Percentiles rank a stretch among this genome's conserved stretches.
Conservation (phyloP, 2,113 vertebrate genomes). For the Pteronura brasiliensis region DNA sequence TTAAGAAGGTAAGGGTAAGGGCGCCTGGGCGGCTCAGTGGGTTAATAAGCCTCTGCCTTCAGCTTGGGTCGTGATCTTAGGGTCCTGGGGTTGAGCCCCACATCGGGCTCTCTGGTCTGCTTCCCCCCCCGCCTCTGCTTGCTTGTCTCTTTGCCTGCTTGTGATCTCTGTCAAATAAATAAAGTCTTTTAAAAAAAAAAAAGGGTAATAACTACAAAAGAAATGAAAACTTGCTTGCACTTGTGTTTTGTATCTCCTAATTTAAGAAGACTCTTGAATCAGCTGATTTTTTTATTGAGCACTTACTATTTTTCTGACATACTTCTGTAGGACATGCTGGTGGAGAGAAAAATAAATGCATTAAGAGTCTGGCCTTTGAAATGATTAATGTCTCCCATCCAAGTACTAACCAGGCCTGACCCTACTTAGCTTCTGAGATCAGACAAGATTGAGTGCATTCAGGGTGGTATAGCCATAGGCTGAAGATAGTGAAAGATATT, state of each 20-base stretch:
- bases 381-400: background rate
- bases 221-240: background rate
- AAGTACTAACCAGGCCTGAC: background rate
- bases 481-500: constrained; percentile 21
- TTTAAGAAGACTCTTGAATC: background rate
- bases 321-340: background rate
- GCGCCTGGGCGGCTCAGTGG: too few species aligned
- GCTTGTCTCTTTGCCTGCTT: too few species aligned
- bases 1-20: constrained; percentile 28
- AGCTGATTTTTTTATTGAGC: background rate
- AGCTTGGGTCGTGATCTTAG: too few species aligned
- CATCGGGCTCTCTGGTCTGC: too few species aligned
- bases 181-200: too few species aligned
- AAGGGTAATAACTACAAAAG: background rate
- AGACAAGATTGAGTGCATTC: background rate
- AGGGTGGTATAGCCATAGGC: background rate
- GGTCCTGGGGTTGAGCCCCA: too few species aligned
- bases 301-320: background rate
- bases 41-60: too few species aligned
- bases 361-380: background rate
- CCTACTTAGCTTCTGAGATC: background rate
- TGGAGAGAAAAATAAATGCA: background rate
- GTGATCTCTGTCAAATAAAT: too few species aligned
- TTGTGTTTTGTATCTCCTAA: background rate
- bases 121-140: too few species aligned